Percentiles rank a stretch among this genome's conserved stretches.
Conservation (phyloP, 2,888 invertebrate genomes). For the Acanthacorydalis orientalis region DNA sequence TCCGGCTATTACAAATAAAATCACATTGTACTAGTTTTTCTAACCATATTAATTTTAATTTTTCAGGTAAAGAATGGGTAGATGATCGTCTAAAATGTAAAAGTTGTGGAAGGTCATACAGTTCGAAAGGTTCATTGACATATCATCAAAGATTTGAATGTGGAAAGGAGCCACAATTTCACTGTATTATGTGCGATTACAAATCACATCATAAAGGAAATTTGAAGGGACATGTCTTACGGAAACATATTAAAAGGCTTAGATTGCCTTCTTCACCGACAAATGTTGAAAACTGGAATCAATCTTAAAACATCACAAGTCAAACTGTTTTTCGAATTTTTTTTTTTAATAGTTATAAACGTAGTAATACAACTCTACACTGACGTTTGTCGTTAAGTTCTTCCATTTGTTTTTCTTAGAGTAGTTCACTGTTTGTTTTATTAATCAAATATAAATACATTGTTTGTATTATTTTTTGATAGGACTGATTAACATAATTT, state of each 20-base stretch:
- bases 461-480: too few species aligned
- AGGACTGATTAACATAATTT: too few species aligned
- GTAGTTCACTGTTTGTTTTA: too few species aligned
- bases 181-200: slow-evolving; percentile 54
- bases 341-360: too few species aligned
- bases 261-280: neutral
- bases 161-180: slow-evolving; percentile 59
- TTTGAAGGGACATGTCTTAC: slow-evolving; percentile 12
- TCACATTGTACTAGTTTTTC: neutral
- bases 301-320: neutral
- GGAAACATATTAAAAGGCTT: neutral
- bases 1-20: neutral
- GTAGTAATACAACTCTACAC: too few species aligned
- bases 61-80: neutral
- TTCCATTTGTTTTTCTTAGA: too few species aligned
- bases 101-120: slow-evolving; percentile 32
- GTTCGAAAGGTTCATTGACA: slow-evolving; percentile 31
- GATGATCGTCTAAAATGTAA: neutral
- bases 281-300: neutral
- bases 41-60: neutral
- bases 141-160: slow-evolving; percentile 35
- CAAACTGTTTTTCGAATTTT: too few species aligned
- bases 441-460: too few species aligned
- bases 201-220: slow-evolving; percentile 15
- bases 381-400: too few species aligned